Percentiles rank a stretch among this genome's conserved stretches.
phyloP scores from a whole-genome alignment of 2,113 vertebrate species.

The Oreotrochilus melanogaster region DNA sequence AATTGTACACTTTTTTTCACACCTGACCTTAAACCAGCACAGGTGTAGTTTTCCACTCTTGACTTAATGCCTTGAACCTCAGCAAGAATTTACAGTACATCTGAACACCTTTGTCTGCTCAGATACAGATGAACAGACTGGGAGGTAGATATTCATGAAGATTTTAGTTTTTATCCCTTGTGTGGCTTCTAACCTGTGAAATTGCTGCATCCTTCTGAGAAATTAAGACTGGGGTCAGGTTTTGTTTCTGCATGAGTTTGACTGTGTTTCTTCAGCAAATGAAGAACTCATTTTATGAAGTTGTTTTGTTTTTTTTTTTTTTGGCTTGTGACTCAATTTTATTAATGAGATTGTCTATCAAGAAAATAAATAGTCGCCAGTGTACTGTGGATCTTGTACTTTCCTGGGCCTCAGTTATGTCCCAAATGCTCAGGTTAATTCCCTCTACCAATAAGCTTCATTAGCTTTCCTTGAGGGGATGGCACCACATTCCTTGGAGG shows the following conservation, averaged over 20 bases:
- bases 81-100: not conserved
- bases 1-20: not conserved
- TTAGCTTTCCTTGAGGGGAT: not conserved
- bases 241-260: slow-evolving; percentile 32
- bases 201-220: slow-evolving; percentile 37
- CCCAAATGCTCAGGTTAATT: not conserved
- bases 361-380: not conserved
- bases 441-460: not conserved
- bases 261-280: not conserved
- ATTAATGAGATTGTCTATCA: not conserved
- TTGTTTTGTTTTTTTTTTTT: slow-evolving; percentile 53
- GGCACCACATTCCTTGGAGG: not conserved
- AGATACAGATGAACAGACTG: not conserved
- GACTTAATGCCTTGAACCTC: slow-evolving; percentile 8
- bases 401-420: not conserved
- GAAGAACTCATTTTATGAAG: not conserved
- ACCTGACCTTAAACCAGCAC: not conserved
- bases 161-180: not conserved
- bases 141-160: slow-evolving; percentile 6
- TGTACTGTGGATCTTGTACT: not conserved
- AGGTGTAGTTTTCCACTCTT: not conserved
- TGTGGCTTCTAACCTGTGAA: slow-evolving; percentile 29
- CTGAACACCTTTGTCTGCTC: not conserved
- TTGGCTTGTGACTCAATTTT: not conserved
- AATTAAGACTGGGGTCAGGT: slow-evolving; percentile 43